Evolutionary conservation across 2,113 vertebrate genomes (phyloP), one percentile per base, ranked within the genome.

Genomic region (Melanotaenia duboulayi): DNA sequence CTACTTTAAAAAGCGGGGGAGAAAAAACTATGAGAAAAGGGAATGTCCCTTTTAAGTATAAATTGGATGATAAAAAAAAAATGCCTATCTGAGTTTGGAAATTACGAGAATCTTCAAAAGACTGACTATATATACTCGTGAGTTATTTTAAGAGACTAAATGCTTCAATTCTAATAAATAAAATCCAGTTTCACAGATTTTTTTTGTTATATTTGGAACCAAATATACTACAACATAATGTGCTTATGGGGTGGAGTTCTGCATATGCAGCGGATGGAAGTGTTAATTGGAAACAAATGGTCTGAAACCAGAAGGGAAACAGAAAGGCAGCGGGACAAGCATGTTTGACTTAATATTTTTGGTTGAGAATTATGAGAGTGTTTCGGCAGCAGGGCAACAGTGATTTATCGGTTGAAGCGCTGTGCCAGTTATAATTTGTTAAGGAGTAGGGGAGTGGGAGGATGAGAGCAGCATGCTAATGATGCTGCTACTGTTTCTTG

Each of bases 391-490:
- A 67, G 76, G 78, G 76, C 81, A 74, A 70, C 62, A 79, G 76
- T 71, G 85, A 87, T 90, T 84, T 74, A 88, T 90, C 60, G 59
- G 77, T 78, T 49, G 80, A 86, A 88, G 80, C 68, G 71, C 59
- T 73, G 74, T 83, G 77, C 90, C 90, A 88, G 90, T 92, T 90
- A 85, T 90, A 92, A 92, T 91, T 82, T 91, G 91, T 89, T 91
- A 79, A 86, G 87, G 84, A 87, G 89, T 77, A 78, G 61, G 50
- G 66, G 84, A 82, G 91, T 90, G 84, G 92, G 91, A 62, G 86
- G 91, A 92, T 87, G 90, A 88, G 87, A 89, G 87, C 85, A 52
- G 90, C 88, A 91, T 91, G 89, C 88, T 93, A 93, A 94, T 92
- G 90, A 94, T 89, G 82, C 71, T 83, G 81, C 88, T 80, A 77